Evolutionary conservation across 2,113 vertebrate species (phyloP), one percentile per base, ranked within the genome.

Genomic region (Nycticorax nycticorax): DNA sequence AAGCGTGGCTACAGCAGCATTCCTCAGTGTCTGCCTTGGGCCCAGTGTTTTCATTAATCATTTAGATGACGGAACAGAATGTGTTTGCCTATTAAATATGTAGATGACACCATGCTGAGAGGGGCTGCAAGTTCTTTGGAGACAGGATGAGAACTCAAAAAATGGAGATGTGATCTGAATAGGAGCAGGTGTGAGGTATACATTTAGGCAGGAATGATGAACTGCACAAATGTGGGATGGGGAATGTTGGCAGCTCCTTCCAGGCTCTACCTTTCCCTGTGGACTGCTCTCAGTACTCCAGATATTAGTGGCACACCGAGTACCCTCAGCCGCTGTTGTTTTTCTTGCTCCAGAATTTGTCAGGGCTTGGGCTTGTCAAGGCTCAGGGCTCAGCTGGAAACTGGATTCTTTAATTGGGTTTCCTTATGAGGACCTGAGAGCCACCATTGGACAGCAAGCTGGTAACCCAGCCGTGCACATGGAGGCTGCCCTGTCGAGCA

Each of bases 81-180:
- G 96, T 95, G 94, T 96, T 96, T 96, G 94, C 80, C 95, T 94
- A 96, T 96, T 97, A 95, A 96, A 95, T 89, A 96, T 95, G 95
- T 94, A 93, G 95, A 97, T 95, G 94, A 94, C 84, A 96, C 95
- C 87, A 82, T 75, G 91, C 84, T 95, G 91, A 79, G 93, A 75
- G 66, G 77, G 89, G 77, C 91, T 96, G 80, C 0, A 2, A 75
- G 79, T 78, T 83, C 76, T 95, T 91, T 95, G 55, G 94, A 71
- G 87, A 89, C 32, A 2, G 89, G 87, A 60, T 60, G 93, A 96
- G 96, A 96, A 97, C 96, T 97, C 93, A 94, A 91, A 97, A 97
- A 96, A 96, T 96, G 96, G 95, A 93, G 96, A 97, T 96, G 95
- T 96, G 96, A 97, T 97, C 95, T 97, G 94, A 95, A 97, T 92